Base-by-base conservation (phyloP, 2,888 invertebrate species). In the Caradrina kadenii region DNA sequence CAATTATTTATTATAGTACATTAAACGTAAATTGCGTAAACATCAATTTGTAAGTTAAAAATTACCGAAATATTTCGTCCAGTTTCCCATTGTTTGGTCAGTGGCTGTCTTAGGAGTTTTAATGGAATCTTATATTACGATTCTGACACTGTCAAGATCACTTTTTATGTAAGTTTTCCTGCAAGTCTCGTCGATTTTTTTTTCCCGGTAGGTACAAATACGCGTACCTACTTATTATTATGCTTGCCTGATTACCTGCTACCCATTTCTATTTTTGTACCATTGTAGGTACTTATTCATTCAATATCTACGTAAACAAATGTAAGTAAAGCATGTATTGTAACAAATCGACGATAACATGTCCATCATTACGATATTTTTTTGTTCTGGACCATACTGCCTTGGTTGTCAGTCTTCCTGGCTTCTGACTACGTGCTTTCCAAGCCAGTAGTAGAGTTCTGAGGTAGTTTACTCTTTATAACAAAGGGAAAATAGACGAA, bases 101-200 rank as follows among this genome's bases (percentile, higher is more conserved):
- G n/a, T n/a, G n/a, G n/a, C n/a, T n/a, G n/a, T n/a, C n/a, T n/a
- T n/a, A n/a, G n/a, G n/a, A n/a, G n/a, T n/a, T n/a, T n/a, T n/a
- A n/a, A n/a, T 54, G 13, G 17, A 58, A 59, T 54, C 17, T 1
- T 22, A 65, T 50, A 42, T 1, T 31, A 45, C 45, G 45, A 17
- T 15, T 45, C 17, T 15, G 45, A 45, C 45, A 0, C 6, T 5
- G 2, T 45, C 6, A 45, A 45, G 10, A 45, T 1, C 45, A 17
- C 17, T 6, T 45, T 45, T 45, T 45, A 17, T 4, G 45, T 17
- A 45, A 42, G 10, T 63, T 63, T 65, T 45, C 42, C 63, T 55
- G 15, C 15, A n/a, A 1, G 0, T 4, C 2, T 21, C 31, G 11
- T 21, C 13, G n/a, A n/a, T 39, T 1, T n/a, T 45, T 22, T 69